Evolutionary conservation across 2,113 vertebrate genomes (phyloP).

Genomic region (Girardinichthys multiradiatus): DNA sequence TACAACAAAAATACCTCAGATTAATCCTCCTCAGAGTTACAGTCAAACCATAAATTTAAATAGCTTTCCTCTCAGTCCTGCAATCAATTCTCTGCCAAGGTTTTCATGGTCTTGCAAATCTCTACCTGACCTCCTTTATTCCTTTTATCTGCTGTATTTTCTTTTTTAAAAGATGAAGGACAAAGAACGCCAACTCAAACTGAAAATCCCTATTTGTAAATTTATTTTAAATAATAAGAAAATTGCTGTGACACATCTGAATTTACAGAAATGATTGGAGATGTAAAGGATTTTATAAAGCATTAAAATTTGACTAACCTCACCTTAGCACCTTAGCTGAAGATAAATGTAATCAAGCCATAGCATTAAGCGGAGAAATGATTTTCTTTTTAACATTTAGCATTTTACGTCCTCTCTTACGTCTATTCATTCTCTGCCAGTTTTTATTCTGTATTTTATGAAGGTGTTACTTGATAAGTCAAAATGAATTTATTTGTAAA

Average conservation of each 20-base stretch:
- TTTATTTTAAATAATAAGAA: neutral
- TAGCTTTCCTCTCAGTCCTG: neutral
- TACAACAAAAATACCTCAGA: neutral
- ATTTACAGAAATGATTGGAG: neutral
- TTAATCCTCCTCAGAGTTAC: neutral
- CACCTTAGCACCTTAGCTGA: neutral
- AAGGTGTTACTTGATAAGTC: neutral
- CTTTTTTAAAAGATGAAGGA: neutral
- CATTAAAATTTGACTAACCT: neutral
- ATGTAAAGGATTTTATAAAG: neutral
- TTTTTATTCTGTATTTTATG: neutral
- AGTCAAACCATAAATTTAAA: neutral
- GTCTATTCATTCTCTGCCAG: neutral
- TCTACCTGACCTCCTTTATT: neutral
- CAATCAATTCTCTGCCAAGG: neutral
- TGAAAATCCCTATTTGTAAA: neutral
- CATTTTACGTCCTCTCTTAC: neutral
- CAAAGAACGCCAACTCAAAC: no score
- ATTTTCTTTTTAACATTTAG: neutral
- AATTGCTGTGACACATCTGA: neutral
- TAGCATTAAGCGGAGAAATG: neutral
- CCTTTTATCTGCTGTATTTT: neutral
- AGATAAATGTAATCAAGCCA: neutral
- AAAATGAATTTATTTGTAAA: neutral
- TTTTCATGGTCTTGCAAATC: neutral